Evolutionary conservation across 2,113 vertebrate genomes (phyloP).

Genomic region (Chloebia gouldiae): DNA sequence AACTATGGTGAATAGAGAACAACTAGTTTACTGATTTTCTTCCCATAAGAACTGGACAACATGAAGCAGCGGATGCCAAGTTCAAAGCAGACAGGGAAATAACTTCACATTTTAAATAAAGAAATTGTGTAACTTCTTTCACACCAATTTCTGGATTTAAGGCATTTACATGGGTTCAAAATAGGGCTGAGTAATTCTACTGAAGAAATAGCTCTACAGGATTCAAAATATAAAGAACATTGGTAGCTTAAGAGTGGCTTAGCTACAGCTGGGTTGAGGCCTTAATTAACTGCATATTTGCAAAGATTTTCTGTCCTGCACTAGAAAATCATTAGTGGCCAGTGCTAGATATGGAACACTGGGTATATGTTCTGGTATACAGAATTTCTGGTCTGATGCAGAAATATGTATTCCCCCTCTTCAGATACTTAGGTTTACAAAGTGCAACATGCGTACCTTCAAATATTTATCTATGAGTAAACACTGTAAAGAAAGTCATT

Average conservation of each 20-base stretch:
- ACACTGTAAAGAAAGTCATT: background rate
- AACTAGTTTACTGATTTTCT: background rate
- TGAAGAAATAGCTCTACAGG: background rate
- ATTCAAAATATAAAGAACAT: background rate
- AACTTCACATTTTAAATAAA: background rate
- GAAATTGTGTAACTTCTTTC: background rate
- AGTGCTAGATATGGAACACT: background rate
- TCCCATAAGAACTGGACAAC: background rate
- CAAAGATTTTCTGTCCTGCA: background rate
- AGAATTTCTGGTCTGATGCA: background rate
- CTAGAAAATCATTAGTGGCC: background rate
- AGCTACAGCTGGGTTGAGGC: background rate
- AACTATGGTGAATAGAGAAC: background rate
- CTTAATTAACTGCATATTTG: background rate
- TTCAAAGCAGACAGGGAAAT: background rate
- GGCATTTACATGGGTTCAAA: background rate
- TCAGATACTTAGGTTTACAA: background rate
- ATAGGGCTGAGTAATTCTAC: background rate
- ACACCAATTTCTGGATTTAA: background rate
- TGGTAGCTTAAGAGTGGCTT: background rate
- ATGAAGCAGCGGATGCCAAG: background rate
- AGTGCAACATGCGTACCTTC: background rate
- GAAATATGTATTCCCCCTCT: rapidly evolving
- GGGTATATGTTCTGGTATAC: background rate
- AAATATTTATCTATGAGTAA: background rate